These are phyloP conservation scores for Sphenopsis melanotis DNA, from an alignment of 2,797 vertebrate species.

Conservation along the genomic window DNA sequence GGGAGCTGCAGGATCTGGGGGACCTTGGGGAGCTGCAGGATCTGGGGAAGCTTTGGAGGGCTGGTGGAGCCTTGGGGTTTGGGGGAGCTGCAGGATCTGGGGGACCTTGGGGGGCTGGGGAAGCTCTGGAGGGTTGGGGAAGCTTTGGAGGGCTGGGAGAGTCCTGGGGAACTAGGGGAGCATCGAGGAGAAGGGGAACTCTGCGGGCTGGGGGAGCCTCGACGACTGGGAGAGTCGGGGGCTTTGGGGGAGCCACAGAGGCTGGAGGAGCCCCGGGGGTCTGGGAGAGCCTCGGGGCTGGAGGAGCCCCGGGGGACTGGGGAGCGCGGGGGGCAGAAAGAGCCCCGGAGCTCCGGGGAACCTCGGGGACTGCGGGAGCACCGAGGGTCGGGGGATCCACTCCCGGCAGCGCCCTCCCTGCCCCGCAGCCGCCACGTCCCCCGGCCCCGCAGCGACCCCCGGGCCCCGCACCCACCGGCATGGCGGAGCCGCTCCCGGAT, in stretches of 20 bases:
- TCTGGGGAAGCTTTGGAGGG: too few species aligned
- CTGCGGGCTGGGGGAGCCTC: background rate
- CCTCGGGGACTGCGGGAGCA: background rate
- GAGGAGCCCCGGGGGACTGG: background rate
- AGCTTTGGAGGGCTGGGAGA: background rate
- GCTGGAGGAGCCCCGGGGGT: background rate
- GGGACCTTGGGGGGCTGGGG: too few species aligned
- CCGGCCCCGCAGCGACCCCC: background rate
- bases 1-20: too few species aligned
- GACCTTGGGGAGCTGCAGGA: too few species aligned
- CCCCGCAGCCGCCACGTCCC: background rate
- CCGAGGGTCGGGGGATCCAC: background rate
- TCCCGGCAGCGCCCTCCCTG: background rate
- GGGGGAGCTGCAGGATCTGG: too few species aligned
- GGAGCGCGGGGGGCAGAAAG: background rate
- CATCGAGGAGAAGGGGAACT: background rate
- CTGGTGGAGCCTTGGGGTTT: too few species aligned
- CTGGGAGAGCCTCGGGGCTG: too few species aligned
- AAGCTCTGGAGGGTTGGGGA: background rate
- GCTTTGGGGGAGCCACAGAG: too few species aligned
- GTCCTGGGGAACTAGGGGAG: background rate
- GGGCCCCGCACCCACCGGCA: slow-evolving; percentile 20
- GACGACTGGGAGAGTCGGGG: too few species aligned
- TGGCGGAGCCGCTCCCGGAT: background rate
- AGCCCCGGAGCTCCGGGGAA: background rate